Evolutionary conservation across 2,888 invertebrate genomes (phyloP), one percentile per base, ranked within the genome.

Genomic region (Noctuana brunneofusca): DNA sequence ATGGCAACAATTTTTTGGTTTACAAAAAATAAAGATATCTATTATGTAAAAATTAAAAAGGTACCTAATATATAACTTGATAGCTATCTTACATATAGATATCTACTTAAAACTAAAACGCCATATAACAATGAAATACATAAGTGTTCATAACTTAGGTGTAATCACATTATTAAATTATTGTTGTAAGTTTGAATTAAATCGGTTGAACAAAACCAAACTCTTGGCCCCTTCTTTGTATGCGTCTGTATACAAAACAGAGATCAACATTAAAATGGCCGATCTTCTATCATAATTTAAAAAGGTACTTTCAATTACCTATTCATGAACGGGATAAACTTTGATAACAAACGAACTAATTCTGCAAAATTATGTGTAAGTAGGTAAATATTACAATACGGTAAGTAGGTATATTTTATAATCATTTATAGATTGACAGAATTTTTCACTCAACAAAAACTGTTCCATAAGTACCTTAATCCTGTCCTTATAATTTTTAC

Each of bases 401-500:
- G 27, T 27, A 27, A 27, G 5, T n/a, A n/a, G n/a, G n/a, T n/a
- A n/a, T n/a, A n/a, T n/a, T 8, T 27, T 8, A 27, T 8, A 5
- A 27, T 27, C 27, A 35, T 35, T 3, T 35, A 11, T n/a, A 35
- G 30, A 9, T 3, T 11, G 11, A 11, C 30, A 35, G n/a, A n/a
- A 3, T 30, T 30, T 8, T 30, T n/a, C 12, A n/a, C n/a, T n/a
- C 12, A 35, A 38, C 5, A 38, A 38, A 38, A 38, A 38, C 38
- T 38, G n/a, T 11, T 38, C 5, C 6, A 38, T 14, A 16, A 3
- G 32, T 48, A 62, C 60, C 60, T 60, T 60, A 4, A 60, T 60
- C 48, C 60, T 60, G 54, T 60, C 60, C 32, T 60, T 60, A 38
- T 60, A 60, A 55, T 54, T 60, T 54, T 60, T 60, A 35, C 60